Conservation (phyloP, 1,140 invertebrate species). For the Drosophila malerkotliana region DNA sequence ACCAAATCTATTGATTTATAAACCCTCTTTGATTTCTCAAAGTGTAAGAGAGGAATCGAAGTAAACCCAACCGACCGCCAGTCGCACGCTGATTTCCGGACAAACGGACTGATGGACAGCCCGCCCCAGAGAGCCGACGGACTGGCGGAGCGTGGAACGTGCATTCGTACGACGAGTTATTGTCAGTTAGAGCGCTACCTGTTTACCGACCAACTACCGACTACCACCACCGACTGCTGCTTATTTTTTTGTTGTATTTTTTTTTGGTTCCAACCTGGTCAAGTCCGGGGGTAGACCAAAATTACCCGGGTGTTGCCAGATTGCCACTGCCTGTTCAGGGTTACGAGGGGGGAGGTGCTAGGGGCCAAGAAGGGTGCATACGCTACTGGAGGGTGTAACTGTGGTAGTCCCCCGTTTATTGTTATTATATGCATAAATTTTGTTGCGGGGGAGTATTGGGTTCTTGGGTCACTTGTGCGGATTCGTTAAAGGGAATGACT, state of each 20-base stretch:
- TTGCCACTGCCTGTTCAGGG: conserved; percentile 10
- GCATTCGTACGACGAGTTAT: conserved; percentile 78
- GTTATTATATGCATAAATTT: conserved; percentile 20
- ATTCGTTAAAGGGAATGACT: conserved; percentile 29
- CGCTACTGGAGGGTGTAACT: conserved; percentile 40
- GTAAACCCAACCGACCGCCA: conserved; percentile 66
- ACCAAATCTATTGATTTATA: too few species aligned
- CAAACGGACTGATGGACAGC: conserved; percentile 39
- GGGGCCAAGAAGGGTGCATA: conserved; percentile 19
- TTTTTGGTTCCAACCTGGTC: conserved; percentile 1
- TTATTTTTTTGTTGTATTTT: neutral
- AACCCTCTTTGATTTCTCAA: neutral
- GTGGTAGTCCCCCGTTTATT: conserved; percentile 45
- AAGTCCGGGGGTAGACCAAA: conserved; percentile 36
- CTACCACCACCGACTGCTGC: conserved; percentile 40
- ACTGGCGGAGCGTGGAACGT: conserved; percentile 68
- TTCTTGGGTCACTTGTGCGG: conserved; percentile 22
- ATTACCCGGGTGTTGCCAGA: conserved; percentile 45
- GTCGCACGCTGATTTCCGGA: conserved; percentile 66
- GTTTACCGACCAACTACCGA: conserved; percentile 78
- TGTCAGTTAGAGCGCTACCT: conserved; percentile 82
- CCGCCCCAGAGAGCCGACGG: conserved; percentile 35
- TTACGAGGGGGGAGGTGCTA: neutral
- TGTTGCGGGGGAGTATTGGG: conserved; percentile 28
- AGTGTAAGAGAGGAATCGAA: conserved; percentile 38